Conservation (phyloP, 37 sponge, comb jelly and placozoan genomes). For the Spongilla lacustris region DNA sequence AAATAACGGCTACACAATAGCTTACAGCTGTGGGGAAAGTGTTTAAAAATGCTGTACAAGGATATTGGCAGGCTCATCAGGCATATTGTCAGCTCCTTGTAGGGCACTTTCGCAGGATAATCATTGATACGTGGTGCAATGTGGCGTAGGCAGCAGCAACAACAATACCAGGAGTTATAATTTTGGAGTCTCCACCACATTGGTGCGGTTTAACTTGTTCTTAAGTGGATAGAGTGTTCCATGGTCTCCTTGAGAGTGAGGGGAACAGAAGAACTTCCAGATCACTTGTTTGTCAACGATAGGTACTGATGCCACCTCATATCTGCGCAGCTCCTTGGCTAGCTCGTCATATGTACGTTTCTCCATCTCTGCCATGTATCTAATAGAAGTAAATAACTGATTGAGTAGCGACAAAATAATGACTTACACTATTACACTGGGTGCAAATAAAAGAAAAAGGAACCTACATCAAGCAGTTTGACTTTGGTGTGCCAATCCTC, state of each 20-base stretch:
- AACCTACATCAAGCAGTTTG: slow-evolving; percentile 3
- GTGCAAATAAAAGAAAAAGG: no score
- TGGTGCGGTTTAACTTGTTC: slow-evolving; percentile 3
- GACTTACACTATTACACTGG: neutral
- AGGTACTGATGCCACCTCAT: no score
- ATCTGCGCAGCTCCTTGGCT: no score
- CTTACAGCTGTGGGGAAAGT: no score
- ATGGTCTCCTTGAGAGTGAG: slow-evolving; percentile 13
- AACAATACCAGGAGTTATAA: neutral
- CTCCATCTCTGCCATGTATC: no score
- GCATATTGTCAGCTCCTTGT: no score
- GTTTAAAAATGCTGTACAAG: slow-evolving; percentile 11
- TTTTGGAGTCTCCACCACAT: slow-evolving; percentile 21
- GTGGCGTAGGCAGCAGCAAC: no score
- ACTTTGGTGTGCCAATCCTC: slow-evolving; percentile 30
- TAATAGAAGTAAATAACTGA: neutral
- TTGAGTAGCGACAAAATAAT: no score
- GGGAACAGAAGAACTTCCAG: slow-evolving; percentile 29
- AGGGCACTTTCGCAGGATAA: no score
- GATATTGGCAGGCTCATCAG: slow-evolving; percentile 4
- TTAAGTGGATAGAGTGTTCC: slow-evolving; percentile 19
- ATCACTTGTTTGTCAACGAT: slow-evolving; percentile 24
- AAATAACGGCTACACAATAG: no score
- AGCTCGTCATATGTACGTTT: no score
- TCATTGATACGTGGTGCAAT: no score